A percentile compares a stretch with the other conserved stretches of the same genome.
phyloP scores from a whole-genome alignment of 2,888 invertebrate genomes.

The Argyresthia albistria region DNA sequence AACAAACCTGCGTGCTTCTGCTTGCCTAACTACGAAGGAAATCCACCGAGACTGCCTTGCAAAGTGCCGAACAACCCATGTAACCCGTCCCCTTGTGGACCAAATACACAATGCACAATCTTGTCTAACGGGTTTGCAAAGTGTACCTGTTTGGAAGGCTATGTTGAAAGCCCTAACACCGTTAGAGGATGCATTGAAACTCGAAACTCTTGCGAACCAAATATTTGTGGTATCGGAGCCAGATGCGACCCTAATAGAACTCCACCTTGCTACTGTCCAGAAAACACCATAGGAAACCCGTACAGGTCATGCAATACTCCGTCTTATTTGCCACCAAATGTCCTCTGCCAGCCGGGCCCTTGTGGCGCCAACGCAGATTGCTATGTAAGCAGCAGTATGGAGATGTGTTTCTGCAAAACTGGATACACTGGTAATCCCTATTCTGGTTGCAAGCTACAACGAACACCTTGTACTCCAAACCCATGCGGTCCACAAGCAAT shows the following conservation, averaged over 20 bases:
- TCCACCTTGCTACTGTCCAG: slow-evolving; percentile 91
- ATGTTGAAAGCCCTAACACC: slow-evolving; percentile 89
- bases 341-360: slow-evolving; percentile 85
- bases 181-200: slow-evolving; percentile 87
- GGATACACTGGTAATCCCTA: slow-evolving; percentile 87
- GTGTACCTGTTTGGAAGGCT: slow-evolving; percentile 88
- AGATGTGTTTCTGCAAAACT: slow-evolving; percentile 86
- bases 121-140: slow-evolving; percentile 86
- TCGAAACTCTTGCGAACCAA: slow-evolving; percentile 86
- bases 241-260: slow-evolving; percentile 83
- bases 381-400: slow-evolving; percentile 84
- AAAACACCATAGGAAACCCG: slow-evolving; percentile 85
- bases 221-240: slow-evolving; percentile 84
- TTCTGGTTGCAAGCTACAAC: slow-evolving; percentile 79
- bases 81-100: slow-evolving; percentile 89
- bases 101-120: slow-evolving; percentile 87
- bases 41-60: slow-evolving; percentile 82
- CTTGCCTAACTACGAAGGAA: slow-evolving; percentile 88
- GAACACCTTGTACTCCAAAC: slow-evolving; percentile 82
- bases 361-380: slow-evolving; percentile 89
- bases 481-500: slow-evolving; percentile 86
- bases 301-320: slow-evolving; percentile 80
- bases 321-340: slow-evolving; percentile 62
- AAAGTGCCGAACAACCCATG: slow-evolving; percentile 84
- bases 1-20: slow-evolving; percentile 89